These are phyloP conservation scores for Micronycteris hirsuta DNA, from an alignment of 2,113 vertebrate genomes.

Conservation along the genomic window DNA sequence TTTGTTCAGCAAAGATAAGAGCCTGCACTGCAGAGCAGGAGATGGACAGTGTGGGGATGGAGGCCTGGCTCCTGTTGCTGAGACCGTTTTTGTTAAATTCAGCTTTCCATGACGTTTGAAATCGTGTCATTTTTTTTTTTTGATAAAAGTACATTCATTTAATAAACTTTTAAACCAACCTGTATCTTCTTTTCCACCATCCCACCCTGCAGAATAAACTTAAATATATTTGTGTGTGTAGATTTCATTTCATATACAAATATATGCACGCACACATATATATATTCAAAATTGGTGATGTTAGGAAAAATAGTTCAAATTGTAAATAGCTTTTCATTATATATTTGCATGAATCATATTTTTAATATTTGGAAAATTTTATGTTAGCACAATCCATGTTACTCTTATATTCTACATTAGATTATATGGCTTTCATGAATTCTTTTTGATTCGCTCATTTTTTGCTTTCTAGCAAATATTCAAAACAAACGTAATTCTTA, in stretches of 20 bases:
- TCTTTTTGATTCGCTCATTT: background rate
- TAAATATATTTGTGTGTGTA: background rate
- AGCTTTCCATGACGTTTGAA: background rate
- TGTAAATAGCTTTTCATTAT: background rate
- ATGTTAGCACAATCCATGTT: background rate
- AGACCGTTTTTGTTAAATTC: background rate
- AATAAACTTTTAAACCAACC: background rate
- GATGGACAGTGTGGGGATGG: background rate
- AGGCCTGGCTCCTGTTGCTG: background rate
- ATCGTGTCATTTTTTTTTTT: background rate
- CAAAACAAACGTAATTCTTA: background rate
- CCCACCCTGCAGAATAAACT: background rate
- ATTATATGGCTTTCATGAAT: background rate
- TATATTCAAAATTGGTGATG: background rate
- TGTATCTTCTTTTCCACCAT: background rate
- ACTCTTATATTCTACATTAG: background rate
- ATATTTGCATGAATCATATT: background rate
- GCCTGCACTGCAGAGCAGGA: background rate
- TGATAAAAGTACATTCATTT: background rate
- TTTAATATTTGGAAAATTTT: conserved; percentile 9
- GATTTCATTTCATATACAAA: no score
- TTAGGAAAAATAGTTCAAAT: background rate
- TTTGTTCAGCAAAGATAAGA: conserved; percentile 19
- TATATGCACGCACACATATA: no score
- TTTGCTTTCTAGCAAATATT: background rate